Evolutionary conservation across 1,140 invertebrate genomes (phyloP).

Genomic region (Drosophila bocki): DNA sequence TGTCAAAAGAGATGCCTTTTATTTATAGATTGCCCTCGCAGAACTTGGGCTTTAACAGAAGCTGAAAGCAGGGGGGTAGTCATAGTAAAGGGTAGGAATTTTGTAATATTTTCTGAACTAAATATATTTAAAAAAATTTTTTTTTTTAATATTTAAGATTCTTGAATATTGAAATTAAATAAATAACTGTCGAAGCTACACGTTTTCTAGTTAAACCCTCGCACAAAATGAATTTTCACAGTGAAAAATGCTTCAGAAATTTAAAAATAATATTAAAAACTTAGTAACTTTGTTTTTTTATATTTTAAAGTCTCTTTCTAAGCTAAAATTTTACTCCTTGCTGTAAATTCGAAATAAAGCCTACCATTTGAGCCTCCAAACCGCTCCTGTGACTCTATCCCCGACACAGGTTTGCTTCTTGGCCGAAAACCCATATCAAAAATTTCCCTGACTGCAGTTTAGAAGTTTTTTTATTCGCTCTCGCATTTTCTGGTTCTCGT

Average conservation of each 20-base stretch:
- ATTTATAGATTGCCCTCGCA: constrained; percentile 67
- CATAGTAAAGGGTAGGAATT: neutral
- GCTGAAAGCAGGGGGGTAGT: constrained; percentile 15
- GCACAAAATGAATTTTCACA: neutral
- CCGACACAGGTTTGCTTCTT: constrained; percentile 27
- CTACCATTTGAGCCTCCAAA: constrained; percentile 1
- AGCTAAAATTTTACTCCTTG: neutral
- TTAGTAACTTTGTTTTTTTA: neutral
- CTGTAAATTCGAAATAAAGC: neutral
- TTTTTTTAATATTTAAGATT: neutral
- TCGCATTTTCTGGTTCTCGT: constrained; percentile 18
- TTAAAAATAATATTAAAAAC: neutral
- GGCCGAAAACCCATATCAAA: constrained; percentile 66
- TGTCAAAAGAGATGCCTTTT: constrained; percentile 72
- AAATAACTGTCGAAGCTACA: too few species aligned
- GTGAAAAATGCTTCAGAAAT: rapidly evolving
- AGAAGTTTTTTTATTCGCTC: constrained; percentile 65
- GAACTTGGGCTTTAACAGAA: constrained; percentile 14
- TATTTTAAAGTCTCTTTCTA: rapidly evolving
- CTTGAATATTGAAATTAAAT: too few species aligned
- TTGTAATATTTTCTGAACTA: neutral
- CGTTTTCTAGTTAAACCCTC: neutral
- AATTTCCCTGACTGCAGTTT: constrained; percentile 58
- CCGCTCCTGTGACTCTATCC: constrained; percentile 52
- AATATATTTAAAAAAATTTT: too few species aligned